Conservation (phyloP, 2,888 invertebrate genomes). For the Trissoscelio sp. region DNA sequence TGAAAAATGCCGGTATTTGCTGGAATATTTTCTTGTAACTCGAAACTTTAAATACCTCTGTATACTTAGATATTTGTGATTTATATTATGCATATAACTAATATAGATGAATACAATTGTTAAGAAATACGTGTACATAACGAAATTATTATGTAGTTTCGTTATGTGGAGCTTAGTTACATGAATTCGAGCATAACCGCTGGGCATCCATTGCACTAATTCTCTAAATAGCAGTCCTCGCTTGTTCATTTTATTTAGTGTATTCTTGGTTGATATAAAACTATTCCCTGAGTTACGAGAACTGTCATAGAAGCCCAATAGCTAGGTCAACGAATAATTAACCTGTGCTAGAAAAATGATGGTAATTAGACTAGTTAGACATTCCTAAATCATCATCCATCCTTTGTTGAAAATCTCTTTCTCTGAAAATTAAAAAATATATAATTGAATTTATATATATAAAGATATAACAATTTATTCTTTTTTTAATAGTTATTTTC, state of each 20-base stretch:
- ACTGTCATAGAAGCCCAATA: conserved; percentile 75
- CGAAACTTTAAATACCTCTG: too few relatives aligned
- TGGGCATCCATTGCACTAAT: conserved; percentile 73
- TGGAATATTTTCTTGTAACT: too few relatives aligned
- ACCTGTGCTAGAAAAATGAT: conserved; percentile 70
- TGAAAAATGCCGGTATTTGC: too few relatives aligned
- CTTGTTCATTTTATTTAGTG: conserved; percentile 68
- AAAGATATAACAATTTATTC: too few relatives aligned
- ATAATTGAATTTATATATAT: too few relatives aligned
- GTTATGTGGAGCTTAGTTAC: too few relatives aligned
- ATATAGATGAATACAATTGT: too few relatives aligned
- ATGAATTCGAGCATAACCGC: conserved; percentile 77
- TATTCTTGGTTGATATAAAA: conserved; percentile 74
- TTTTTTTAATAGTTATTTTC: too few relatives aligned
- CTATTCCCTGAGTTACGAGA: conserved; percentile 77
- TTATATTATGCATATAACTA: too few relatives aligned
- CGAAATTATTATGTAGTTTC: too few relatives aligned
- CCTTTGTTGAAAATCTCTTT: conserved; percentile 78
- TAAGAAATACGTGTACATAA: too few relatives aligned
- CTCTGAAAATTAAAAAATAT: conserved; percentile 72
- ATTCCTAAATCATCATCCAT: conserved; percentile 81
- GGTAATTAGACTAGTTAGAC: conserved; percentile 79
- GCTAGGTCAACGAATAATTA: conserved; percentile 74
- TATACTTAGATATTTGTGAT: too few relatives aligned
- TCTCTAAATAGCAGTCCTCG: conserved; percentile 71